Evolutionary conservation across 1,140 invertebrate species (phyloP).

Genomic region (Pachypsylla venusta): DNA sequence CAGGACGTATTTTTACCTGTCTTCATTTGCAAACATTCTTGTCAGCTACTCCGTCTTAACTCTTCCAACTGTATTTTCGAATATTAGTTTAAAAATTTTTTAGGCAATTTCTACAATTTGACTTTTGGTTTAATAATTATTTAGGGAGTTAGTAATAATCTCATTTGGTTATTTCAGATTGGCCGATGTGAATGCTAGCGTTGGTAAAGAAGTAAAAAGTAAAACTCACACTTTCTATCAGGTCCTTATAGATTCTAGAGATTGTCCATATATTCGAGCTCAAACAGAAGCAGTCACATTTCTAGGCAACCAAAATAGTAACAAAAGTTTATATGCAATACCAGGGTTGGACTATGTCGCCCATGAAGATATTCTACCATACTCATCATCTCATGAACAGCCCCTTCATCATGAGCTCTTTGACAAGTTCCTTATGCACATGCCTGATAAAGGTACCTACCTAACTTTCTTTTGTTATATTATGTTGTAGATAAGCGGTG

Average conservation of each 20-base stretch:
- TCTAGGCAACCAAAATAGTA: slow-evolving; percentile 87
- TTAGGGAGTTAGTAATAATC: too few species aligned
- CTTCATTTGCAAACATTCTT: too few species aligned
- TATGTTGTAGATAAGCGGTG: too few species aligned
- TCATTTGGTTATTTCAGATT: too few species aligned
- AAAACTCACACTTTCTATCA: slow-evolving; percentile 90
- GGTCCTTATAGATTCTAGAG: slow-evolving; percentile 87
- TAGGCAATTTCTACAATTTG: too few species aligned
- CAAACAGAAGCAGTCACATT: slow-evolving; percentile 97
- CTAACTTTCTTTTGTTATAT: slow-evolving; percentile 16
- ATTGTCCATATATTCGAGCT: slow-evolving; percentile 89
- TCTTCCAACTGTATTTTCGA: too few species aligned
- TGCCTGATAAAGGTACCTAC: slow-evolving; percentile 51
- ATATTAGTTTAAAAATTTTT: too few species aligned
- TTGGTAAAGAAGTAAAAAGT: slow-evolving; percentile 77
- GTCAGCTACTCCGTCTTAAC: too few species aligned
- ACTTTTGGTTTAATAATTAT: too few species aligned
- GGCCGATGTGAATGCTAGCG: slow-evolving; percentile 35
- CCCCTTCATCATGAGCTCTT: slow-evolving; percentile 89
- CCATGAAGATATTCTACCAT: slow-evolving; percentile 87
- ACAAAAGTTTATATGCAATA: slow-evolving; percentile 81
- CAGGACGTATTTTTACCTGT: too few species aligned
- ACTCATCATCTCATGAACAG: slow-evolving; percentile 59
- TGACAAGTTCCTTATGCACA: slow-evolving; percentile 81
- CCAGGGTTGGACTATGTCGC: slow-evolving; percentile 92